Conservation (phyloP, 1,140 invertebrate species). For the Drosophila watanabei region DNA sequence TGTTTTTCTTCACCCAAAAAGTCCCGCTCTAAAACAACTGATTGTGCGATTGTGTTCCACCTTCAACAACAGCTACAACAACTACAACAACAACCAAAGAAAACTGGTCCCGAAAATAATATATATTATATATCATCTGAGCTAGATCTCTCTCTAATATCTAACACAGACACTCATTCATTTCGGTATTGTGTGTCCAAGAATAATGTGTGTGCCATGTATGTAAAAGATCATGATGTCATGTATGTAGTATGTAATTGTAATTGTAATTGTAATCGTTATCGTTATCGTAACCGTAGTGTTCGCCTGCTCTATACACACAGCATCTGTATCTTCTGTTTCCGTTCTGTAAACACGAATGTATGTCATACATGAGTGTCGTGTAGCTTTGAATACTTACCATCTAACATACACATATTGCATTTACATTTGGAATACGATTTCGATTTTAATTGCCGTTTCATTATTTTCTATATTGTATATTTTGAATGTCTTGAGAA, state of each 20-base stretch:
- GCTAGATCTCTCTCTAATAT: slow-evolving; percentile 27
- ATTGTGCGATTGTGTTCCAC: not conserved
- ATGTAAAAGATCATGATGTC: slow-evolving; percentile 56
- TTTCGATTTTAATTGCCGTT: slow-evolving; percentile 10
- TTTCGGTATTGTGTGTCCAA: slow-evolving; percentile 23
- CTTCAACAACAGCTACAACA: slow-evolving; percentile 3
- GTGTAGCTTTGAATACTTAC: slow-evolving; percentile 13
- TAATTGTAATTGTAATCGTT: slow-evolving; percentile 22
- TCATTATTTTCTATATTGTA: slow-evolving; percentile 23
- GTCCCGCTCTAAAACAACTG: not conserved
- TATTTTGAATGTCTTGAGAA: slow-evolving; percentile 21
- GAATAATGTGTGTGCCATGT: slow-evolving; percentile 42
- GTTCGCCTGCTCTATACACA: slow-evolving; percentile 24
- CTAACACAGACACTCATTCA: slow-evolving; percentile 3
- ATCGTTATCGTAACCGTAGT: slow-evolving; percentile 1
- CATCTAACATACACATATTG: slow-evolving; percentile 4
- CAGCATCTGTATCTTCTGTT: not conserved
- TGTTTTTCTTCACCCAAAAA: not conserved
- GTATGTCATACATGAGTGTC: slow-evolving; percentile 8
- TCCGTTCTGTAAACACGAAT: slow-evolving; percentile 1
- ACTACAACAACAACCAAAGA: slow-evolving; percentile 9
- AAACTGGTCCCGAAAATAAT: not conserved
- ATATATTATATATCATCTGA: slow-evolving; percentile 2
- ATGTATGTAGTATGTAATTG: slow-evolving; percentile 47
- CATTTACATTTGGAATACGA: slow-evolving; percentile 22